phyloP scores from a whole-genome alignment of 23 tunicate genomes.

The Aplidium turbinatum region DNA sequence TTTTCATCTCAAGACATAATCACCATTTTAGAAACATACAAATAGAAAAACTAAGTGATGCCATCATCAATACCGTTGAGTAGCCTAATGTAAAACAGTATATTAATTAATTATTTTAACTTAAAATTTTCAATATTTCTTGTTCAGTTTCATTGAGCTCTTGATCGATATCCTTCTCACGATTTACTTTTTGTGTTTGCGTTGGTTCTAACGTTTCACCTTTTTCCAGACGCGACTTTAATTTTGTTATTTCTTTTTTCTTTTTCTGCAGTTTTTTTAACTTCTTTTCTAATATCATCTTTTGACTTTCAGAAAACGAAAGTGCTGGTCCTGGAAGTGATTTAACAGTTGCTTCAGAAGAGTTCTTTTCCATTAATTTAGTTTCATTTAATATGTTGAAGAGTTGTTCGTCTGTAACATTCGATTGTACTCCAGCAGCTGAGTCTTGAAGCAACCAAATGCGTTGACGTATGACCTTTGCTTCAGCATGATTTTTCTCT shows the following conservation, averaged over 20 bases:
- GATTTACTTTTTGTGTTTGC: background rate
- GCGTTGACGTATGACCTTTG: constrained; percentile 28
- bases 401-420: constrained; percentile 7
- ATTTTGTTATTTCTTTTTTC: background rate
- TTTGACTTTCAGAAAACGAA: background rate
- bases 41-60: too few species aligned
- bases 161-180: background rate
- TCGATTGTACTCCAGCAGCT: constrained; percentile 42
- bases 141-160: background rate
- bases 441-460: constrained; percentile 68
- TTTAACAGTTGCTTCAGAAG: background rate
- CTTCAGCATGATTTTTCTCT: constrained; percentile 22
- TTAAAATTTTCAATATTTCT: too few species aligned
- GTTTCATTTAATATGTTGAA: background rate
- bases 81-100: too few species aligned
- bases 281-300: background rate
- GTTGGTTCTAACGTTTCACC: background rate
- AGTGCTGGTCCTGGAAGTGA: background rate
- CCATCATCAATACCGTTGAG: too few species aligned
- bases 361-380: too few species aligned
- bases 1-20: too few species aligned
- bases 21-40: too few species aligned
- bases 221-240: background rate
- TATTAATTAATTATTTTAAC: too few species aligned
- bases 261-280: background rate